Evolutionary conservation across 2,797 vertebrate genomes (phyloP), one percentile per base, ranked within the genome.

Genomic region (Chrosomus eos): DNA sequence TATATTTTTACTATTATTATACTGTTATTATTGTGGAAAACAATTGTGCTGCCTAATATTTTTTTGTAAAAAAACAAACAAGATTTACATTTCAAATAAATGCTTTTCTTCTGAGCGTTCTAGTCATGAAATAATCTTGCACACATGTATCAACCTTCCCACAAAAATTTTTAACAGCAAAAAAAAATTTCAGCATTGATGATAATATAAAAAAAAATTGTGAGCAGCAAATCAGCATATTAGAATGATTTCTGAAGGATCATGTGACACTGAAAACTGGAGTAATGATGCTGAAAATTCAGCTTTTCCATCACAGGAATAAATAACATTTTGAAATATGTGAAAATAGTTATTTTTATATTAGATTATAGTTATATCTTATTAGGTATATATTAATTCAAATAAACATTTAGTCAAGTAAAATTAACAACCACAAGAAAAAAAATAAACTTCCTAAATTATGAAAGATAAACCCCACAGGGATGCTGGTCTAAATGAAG

Each of bases 401-500:
- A 75, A n/a, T 21, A 55, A 53, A 53, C 19, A 23, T 55, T 55
- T 40, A 77, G 11, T 7, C 26, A 60, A 62, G 14, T 28, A 7
- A 77, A 43, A 19, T 77, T 40, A 60, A 43, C 8, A 19, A 43
- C 23, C 33, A 77, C 16, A 18, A 40, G n/a, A 62, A 38, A 26
- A 28, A 58, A 28, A 19, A 58, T 1, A 13, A 18, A 7, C 3
- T 26, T 62, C 28, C 5, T 77, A 62, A 77, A 60, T 43, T 36
- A 77, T 62, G 28, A 62, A 43, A 62, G 23, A 66, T 75, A 83
- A 75, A 48, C 16, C 71, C 23, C 58, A 74, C 16, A 53, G 31
- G 62, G 40, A 82, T 33, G 33, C 72, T 21, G 43, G 43, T 83
- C 31, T 75, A 40, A 83, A 83, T 40, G 18, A 31, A 40, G 43